phyloP scores from a whole-genome alignment of 2,797 vertebrate genomes.

The Oryzias sinensis region DNA sequence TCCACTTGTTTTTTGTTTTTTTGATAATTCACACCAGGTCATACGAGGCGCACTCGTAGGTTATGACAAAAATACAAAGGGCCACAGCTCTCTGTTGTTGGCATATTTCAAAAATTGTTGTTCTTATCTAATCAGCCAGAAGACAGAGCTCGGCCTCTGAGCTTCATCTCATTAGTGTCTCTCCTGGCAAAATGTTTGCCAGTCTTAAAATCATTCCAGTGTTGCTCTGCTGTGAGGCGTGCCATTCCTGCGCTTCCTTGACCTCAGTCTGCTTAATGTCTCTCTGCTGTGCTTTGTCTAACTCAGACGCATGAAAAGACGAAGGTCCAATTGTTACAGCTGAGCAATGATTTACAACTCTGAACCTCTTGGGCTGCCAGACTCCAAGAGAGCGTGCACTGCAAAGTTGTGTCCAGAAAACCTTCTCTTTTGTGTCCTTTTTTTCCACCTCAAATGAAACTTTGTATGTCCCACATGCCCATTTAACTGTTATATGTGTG shows the following conservation, averaged over 20 bases:
- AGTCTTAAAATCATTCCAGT: constrained; percentile 11
- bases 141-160: neutral
- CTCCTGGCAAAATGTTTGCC: neutral
- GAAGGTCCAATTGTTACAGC: constrained; percentile 31
- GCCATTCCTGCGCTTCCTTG: constrained; percentile 35
- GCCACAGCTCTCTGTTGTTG: constrained; percentile 4
- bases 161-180: neutral
- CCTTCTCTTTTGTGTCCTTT: constrained; percentile 3
- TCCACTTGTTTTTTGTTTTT: neutral
- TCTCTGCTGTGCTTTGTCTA: constrained; percentile 18
- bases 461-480: constrained; percentile 13
- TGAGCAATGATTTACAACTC: constrained; percentile 26
- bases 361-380: constrained; percentile 10
- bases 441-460: constrained; percentile 1
- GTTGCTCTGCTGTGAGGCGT: constrained; percentile 9
- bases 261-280: constrained; percentile 14
- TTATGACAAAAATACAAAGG: neutral
- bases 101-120: neutral
- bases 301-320: constrained; percentile 18
- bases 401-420: constrained; percentile 5
- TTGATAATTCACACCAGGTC: constrained; percentile 16
- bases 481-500: neutral
- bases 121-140: neutral
- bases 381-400: constrained; percentile 15
- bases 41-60: constrained; percentile 18